phyloP scores from a whole-genome alignment of 2,113 vertebrate species.

The Tinamus guttatus region DNA sequence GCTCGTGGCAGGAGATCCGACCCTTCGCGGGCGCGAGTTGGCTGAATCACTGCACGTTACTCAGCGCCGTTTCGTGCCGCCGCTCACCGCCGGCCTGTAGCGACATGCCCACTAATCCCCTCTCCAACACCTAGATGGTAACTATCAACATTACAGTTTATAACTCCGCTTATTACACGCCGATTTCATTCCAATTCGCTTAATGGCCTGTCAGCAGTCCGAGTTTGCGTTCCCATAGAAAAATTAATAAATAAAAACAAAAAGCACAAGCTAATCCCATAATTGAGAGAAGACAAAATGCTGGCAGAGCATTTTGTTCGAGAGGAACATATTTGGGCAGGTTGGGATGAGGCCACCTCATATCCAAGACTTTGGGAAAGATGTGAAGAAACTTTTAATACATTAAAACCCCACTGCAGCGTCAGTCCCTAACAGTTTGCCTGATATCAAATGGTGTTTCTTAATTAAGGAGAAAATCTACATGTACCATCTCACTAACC shows the following conservation, averaged over 20 bases:
- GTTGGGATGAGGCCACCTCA: rapidly evolving
- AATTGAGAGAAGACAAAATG: rapidly evolving
- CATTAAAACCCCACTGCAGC: not conserved
- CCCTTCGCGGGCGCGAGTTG: not conserved
- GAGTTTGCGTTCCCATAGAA: not conserved
- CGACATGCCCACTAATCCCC: not conserved
- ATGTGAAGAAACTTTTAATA: rapidly evolving
- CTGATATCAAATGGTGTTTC: not conserved
- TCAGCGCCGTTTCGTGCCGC: not conserved
- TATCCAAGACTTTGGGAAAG: not conserved
- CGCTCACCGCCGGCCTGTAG: not conserved
- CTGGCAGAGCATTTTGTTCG: not conserved
- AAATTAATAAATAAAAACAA: too few species aligned
- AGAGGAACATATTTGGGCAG: not conserved
- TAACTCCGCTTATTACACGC: not conserved
- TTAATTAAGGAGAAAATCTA: not conserved
- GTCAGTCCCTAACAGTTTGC: rapidly evolving
- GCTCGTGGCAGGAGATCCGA: not conserved
- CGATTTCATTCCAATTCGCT: not conserved
- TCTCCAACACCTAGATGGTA: not conserved
- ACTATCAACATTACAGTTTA: not conserved
- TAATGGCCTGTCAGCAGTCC: not conserved
- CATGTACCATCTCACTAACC: not conserved
- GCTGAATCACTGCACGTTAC: not conserved
- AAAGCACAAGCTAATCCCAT: not conserved